These are phyloP conservation scores for Drosophila paucipuncta DNA, from an alignment of 2,888 invertebrate species.

Conservation along the genomic window DNA sequence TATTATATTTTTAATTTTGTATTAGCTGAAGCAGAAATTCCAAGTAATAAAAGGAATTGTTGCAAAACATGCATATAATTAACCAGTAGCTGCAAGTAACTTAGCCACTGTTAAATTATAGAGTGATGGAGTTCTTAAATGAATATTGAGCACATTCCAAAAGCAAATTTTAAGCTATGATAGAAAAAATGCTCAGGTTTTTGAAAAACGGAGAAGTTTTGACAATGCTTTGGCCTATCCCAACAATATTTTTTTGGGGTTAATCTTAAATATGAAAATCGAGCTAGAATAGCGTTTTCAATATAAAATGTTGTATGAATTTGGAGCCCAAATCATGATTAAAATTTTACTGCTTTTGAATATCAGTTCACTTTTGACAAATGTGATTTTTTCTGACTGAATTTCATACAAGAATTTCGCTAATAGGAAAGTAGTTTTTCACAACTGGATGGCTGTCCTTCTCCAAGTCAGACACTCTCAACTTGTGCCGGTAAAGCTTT, in stretches of 20 bases:
- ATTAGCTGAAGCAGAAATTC: conserved; percentile 1
- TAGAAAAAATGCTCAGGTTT: background rate
- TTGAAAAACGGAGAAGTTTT: background rate
- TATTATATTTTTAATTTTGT: conserved; percentile 4
- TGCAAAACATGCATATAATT: background rate
- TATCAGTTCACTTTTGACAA: background rate
- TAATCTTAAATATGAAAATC: background rate
- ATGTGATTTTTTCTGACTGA: background rate
- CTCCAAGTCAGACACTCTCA: background rate
- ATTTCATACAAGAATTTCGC: background rate
- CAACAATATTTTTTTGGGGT: background rate
- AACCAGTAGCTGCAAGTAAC: background rate
- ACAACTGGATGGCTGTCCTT: background rate
- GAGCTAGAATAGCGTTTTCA: background rate
- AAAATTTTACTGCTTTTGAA: background rate
- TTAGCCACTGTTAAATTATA: background rate
- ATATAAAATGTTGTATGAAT: background rate
- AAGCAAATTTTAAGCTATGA: background rate
- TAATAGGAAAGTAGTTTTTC: background rate
- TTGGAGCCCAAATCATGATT: background rate
- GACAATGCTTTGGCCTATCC: rapidly evolving
- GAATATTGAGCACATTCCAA: background rate
- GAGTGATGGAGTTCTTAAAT: background rate
- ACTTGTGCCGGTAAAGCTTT: background rate
- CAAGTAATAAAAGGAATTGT: background rate